phyloP scores from a whole-genome alignment of 2,797 vertebrate species.

The Clangula hyemalis region DNA sequence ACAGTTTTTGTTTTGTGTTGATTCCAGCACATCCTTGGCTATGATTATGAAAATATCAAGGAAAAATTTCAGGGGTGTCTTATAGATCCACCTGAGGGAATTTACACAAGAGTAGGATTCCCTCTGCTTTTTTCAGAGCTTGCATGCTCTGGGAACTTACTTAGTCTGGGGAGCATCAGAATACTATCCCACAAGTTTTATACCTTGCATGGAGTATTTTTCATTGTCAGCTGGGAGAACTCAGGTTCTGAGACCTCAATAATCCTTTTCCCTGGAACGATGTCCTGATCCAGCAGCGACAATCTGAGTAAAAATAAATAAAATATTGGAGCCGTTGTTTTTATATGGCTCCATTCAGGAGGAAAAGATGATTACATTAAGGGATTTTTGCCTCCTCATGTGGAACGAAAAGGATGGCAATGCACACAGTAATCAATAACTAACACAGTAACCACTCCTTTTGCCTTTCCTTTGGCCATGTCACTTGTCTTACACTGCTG shows the following conservation, averaged over 20 bases:
- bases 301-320: neutral
- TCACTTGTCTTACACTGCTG: neutral
- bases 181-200: neutral
- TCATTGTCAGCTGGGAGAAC: neutral
- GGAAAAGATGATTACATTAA: neutral
- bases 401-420: neutral
- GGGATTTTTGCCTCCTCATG: neutral
- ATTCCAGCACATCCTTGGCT: neutral
- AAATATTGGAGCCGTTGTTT: neutral
- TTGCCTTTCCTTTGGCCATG: neutral
- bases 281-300: neutral
- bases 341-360: neutral
- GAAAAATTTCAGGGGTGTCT: neutral
- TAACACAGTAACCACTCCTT: neutral
- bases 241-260: neutral
- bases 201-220: neutral
- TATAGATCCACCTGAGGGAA: neutral
- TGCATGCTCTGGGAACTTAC: neutral
- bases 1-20: conserved; percentile 8
- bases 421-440: neutral
- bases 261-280: neutral
- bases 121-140: neutral
- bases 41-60: neutral
- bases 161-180: neutral
- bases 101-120: neutral